A percentile compares a stretch with the other conserved stretches of the same genome.
Evolutionary conservation across 2,888 invertebrate species (phyloP).

Genomic region (Xestia ashworthii): DNA sequence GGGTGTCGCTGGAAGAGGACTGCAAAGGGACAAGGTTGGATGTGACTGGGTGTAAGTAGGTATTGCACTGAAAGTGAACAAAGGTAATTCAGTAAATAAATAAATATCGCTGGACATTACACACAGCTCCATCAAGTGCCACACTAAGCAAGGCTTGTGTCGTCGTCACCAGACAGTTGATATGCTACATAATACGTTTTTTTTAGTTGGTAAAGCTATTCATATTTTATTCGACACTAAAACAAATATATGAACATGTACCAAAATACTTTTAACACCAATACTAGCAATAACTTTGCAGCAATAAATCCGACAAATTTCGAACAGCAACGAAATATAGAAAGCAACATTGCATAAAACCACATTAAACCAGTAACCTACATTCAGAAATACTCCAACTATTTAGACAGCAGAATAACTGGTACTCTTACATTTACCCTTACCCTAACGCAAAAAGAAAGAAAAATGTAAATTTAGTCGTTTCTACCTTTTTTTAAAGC

Average conservation of each 20-base stretch:
- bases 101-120: no score
- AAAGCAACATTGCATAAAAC: slow-evolving; percentile 4
- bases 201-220: not conserved
- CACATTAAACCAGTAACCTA: slow-evolving; percentile 9
- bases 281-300: not conserved
- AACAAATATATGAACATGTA: not conserved
- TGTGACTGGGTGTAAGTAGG: no score
- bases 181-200: no score
- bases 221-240: not conserved
- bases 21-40: no score
- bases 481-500: slow-evolving; percentile 16
- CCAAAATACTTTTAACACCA: not conserved
- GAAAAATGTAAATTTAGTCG: not conserved
- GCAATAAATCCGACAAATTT: not conserved
- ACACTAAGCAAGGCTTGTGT: no score
- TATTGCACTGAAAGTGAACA: no score
- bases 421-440: slow-evolving; percentile 19
- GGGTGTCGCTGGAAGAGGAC: no score
- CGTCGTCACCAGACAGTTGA: no score
- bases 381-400: slow-evolving; percentile 1
- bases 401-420: slow-evolving; percentile 12
- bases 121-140: no score
- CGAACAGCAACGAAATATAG: not conserved
- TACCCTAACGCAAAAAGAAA: slow-evolving; percentile 6
- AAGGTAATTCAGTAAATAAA: no score